Evolutionary conservation across 2,797 vertebrate genomes (phyloP).

Genomic region (Heterohyrax brucei): DNA sequence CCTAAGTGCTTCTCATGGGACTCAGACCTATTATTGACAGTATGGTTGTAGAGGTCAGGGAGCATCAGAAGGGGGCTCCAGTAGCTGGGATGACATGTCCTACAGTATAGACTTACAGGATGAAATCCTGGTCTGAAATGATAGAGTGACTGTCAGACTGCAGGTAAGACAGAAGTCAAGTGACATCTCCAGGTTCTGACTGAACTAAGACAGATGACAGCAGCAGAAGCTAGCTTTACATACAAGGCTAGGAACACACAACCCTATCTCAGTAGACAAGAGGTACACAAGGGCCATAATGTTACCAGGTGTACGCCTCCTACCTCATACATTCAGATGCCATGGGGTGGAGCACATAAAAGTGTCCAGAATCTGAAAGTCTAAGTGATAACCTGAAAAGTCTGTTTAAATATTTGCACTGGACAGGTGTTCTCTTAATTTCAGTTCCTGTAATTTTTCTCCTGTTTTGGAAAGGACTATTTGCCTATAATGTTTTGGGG

Average conservation of each 20-base stretch:
- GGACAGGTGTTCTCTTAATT: background rate
- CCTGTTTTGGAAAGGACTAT: background rate
- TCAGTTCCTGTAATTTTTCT: background rate
- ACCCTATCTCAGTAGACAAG: background rate
- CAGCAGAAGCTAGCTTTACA: background rate
- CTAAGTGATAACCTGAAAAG: background rate
- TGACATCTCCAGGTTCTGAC: background rate
- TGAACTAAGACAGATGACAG: background rate
- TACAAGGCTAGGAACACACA: background rate
- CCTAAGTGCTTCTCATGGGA: background rate
- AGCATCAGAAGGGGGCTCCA: background rate
- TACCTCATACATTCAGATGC: background rate
- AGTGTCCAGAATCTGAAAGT: background rate
- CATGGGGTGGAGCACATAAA: background rate
- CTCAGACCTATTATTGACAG: constrained; percentile 5
- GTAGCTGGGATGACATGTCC: background rate
- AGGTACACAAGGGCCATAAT: background rate
- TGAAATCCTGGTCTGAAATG: background rate
- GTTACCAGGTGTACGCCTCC: background rate
- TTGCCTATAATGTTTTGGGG: constrained; percentile 9
- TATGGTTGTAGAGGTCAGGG: too few relatives aligned
- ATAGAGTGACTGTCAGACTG: background rate
- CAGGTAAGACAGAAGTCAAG: background rate
- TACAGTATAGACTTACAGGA: background rate
- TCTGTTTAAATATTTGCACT: background rate